Percentiles rank a stretch among this genome's conserved stretches.
These are phyloP conservation scores for Bradysia coprophila DNA, from an alignment of 1,140 invertebrate genomes.

Conservation along the genomic window DNA sequence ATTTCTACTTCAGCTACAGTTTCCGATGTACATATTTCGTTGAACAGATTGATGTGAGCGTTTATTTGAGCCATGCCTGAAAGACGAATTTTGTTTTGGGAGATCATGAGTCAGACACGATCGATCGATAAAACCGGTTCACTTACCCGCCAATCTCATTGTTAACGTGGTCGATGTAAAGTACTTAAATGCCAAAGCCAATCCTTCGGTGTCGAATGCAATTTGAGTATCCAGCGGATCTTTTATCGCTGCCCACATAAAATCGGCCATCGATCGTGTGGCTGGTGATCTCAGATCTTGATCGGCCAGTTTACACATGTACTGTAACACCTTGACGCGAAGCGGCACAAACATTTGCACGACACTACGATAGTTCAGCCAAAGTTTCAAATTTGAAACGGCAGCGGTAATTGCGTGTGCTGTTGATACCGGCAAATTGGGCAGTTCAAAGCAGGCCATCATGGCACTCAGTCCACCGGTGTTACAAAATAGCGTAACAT, in stretches of 20 bases:
- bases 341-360: slow-evolving; percentile 74
- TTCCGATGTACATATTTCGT: slow-evolving; percentile 75
- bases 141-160: slow-evolving; percentile 58
- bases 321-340: slow-evolving; percentile 66
- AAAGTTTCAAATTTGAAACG: slow-evolving; percentile 83
- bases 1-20: slow-evolving; percentile 64
- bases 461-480: slow-evolving; percentile 71
- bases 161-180: slow-evolving; percentile 85
- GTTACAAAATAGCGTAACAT: slow-evolving; percentile 83
- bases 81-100: too few relatives aligned
- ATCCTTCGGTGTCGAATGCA: slow-evolving; percentile 72
- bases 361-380: slow-evolving; percentile 80
- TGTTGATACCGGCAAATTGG: slow-evolving; percentile 64
- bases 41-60: slow-evolving; percentile 77
- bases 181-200: slow-evolving; percentile 86
- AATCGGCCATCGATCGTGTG: slow-evolving; percentile 83
- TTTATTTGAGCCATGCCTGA: slow-evolving; percentile 82
- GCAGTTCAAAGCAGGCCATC: slow-evolving; percentile 64
- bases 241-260: slow-evolving; percentile 86
- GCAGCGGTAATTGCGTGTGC: slow-evolving; percentile 81
- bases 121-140: too few relatives aligned
- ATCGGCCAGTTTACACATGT: slow-evolving; percentile 84
- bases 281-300: slow-evolving; percentile 72
- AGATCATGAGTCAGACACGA: too few relatives aligned
- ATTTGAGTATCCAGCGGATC: slow-evolving; percentile 74